phyloP scores from a whole-genome alignment of 2,113 vertebrate genomes.

The Seriola rivoliana region DNA sequence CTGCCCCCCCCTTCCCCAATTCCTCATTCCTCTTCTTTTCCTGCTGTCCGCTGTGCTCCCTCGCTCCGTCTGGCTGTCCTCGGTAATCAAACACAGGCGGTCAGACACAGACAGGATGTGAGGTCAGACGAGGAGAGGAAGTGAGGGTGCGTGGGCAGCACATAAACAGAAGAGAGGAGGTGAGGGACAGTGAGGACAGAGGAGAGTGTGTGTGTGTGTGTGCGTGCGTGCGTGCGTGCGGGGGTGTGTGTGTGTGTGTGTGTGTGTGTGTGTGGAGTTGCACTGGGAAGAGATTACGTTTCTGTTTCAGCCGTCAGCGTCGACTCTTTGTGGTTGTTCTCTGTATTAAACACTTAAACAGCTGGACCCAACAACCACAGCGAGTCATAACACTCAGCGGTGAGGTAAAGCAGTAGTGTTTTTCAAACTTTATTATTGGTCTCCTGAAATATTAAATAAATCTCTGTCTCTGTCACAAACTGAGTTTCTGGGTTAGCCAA shows the following conservation, averaged over 20 bases:
- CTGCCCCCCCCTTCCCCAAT: neutral
- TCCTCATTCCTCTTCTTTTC: slow-evolving; percentile 53
- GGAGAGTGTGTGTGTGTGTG: slow-evolving; percentile 10
- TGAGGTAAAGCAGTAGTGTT: slow-evolving; percentile 41
- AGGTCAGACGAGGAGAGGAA: slow-evolving; percentile 76
- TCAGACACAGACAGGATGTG: slow-evolving; percentile 76
- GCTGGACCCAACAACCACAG: slow-evolving; percentile 55
- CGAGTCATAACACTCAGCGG: slow-evolving; percentile 49
- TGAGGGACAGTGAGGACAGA: slow-evolving; percentile 51
- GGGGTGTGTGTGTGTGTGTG: neutral
- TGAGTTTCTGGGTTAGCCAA: neutral
- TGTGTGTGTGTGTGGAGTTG: slow-evolving; percentile 22
- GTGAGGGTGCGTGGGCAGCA: slow-evolving; percentile 62
- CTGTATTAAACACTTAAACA: slow-evolving; percentile 71
- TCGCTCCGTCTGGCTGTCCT: slow-evolving; percentile 65
- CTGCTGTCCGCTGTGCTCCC: slow-evolving; percentile 50
- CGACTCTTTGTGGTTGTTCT: slow-evolving; percentile 51
- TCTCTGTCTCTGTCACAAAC: slow-evolving; percentile 25
- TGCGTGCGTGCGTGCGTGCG: slow-evolving; percentile 12
- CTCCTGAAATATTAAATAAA: slow-evolving; percentile 46
- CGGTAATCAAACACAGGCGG: slow-evolving; percentile 77
- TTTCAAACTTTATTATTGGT: slow-evolving; percentile 49
- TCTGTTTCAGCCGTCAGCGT: slow-evolving; percentile 52
- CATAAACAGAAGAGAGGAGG: slow-evolving; percentile 52
- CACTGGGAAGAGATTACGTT: slow-evolving; percentile 44